Evolutionary conservation across 1,140 invertebrate species (phyloP).

Genomic region (Bombus impatiens): DNA sequence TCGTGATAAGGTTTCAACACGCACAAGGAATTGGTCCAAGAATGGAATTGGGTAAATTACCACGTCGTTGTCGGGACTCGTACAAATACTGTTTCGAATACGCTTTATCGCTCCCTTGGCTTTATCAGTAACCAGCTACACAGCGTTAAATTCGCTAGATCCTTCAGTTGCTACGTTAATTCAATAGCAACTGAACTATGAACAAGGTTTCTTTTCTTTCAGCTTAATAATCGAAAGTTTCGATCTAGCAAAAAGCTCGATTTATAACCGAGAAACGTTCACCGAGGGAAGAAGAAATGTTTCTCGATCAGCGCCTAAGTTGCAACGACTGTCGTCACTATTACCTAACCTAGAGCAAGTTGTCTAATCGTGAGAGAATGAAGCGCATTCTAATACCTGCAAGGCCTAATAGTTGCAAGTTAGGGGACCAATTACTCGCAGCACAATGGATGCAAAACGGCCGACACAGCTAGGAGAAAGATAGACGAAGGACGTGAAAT

Average conservation of each 20-base stretch:
- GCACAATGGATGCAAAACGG: constrained; percentile 37
- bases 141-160: neutral
- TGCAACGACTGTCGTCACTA: neutral
- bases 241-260: neutral
- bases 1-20: neutral
- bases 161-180: neutral
- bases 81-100: too few relatives aligned
- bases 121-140: too few relatives aligned
- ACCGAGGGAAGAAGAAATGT: constrained; percentile 1
- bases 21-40: neutral
- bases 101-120: too few relatives aligned
- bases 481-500: constrained; percentile 21
- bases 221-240: neutral
- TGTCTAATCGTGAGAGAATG: neutral
- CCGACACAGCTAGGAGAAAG: neutral
- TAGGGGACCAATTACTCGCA: constrained; percentile 34
- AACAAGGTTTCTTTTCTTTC: neutral
- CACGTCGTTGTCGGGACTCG: too few relatives aligned
- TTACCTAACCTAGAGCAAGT: constrained; percentile 41
- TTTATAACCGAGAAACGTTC: neutral
- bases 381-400: constrained; percentile 41
- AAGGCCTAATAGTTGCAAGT: constrained; percentile 13
- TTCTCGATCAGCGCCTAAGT: neutral
- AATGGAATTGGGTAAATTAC: neutral
- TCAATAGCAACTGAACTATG: too few relatives aligned